These are phyloP conservation scores for Polylopha cassiicola DNA, from an alignment of 2,888 invertebrate genomes.

Conservation along the genomic window DNA sequence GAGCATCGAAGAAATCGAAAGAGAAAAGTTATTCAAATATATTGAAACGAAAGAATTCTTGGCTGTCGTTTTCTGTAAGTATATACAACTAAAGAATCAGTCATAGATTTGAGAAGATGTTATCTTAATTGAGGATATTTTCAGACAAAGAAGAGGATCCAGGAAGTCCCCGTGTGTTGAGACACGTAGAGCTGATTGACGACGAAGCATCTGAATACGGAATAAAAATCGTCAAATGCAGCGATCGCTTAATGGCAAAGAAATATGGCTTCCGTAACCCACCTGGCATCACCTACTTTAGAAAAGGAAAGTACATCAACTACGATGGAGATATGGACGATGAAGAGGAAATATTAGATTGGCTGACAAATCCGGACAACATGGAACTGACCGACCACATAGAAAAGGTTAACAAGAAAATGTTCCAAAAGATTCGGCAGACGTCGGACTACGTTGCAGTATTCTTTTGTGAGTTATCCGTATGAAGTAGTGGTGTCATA, in stretches of 20 bases:
- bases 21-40: slow-evolving; percentile 88
- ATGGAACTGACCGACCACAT: slow-evolving; percentile 96
- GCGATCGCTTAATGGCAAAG: slow-evolving; percentile 93
- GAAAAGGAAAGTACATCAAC: slow-evolving; percentile 91
- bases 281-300: slow-evolving; percentile 93
- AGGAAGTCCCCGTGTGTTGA: slow-evolving; percentile 86
- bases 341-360: slow-evolving; percentile 92
- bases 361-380: slow-evolving; percentile 94
- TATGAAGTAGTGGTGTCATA: slow-evolving; percentile 16
- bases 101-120: background rate
- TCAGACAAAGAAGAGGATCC: slow-evolving; percentile 89
- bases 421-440: slow-evolving; percentile 94
- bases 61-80: slow-evolving; percentile 95
- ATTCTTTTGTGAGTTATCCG: slow-evolving; percentile 89
- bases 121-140: slow-evolving; percentile 16
- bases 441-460: slow-evolving; percentile 93
- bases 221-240: slow-evolving; percentile 92
- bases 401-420: slow-evolving; percentile 92
- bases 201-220: slow-evolving; percentile 95
- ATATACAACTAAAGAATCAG: slow-evolving; percentile 29
- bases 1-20: slow-evolving; percentile 92
- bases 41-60: slow-evolving; percentile 94
- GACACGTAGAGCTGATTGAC: slow-evolving; percentile 92
- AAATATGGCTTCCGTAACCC: slow-evolving; percentile 94
- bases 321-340: slow-evolving; percentile 96